Evolutionary conservation across 1,140 invertebrate species (phyloP).

Genomic region (Drosophila parvula): DNA sequence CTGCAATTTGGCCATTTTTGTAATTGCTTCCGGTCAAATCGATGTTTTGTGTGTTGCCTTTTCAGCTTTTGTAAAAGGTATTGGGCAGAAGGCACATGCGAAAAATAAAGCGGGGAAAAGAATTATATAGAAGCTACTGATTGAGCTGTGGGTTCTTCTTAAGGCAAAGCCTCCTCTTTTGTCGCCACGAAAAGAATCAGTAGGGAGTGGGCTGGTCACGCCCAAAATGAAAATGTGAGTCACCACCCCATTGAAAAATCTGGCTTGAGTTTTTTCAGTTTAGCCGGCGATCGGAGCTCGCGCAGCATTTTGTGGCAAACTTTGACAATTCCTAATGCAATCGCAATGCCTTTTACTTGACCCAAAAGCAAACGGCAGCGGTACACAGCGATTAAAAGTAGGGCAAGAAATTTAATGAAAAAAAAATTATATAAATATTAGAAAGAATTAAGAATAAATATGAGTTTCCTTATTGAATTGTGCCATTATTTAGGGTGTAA

Average conservation of each 20-base stretch:
- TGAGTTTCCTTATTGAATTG: too few relatives aligned
- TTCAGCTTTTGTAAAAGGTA: constrained; percentile 23
- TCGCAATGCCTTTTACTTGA: constrained; percentile 78
- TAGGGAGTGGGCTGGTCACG: not conserved
- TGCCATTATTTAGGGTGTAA: too few relatives aligned
- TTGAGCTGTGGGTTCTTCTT: constrained; percentile 11
- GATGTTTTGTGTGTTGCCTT: constrained; percentile 26
- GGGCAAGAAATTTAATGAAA: not conserved
- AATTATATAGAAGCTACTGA: constrained; percentile 16
- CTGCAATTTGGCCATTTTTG: constrained; percentile 77
- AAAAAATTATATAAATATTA: not conserved
- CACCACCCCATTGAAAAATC: constrained; percentile 33
- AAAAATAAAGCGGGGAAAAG: not conserved
- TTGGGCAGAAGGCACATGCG: constrained; percentile 19
- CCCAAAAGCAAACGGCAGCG: constrained; percentile 64
- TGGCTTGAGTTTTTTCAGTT: constrained; percentile 25
- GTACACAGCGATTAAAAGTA: constrained; percentile 8
- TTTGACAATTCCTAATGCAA: constrained; percentile 75
- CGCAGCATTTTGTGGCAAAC: constrained; percentile 23
- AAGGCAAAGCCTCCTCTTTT: constrained; percentile 29
- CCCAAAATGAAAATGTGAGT: constrained; percentile 24
- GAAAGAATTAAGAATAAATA: not conserved
- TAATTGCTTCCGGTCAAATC: constrained; percentile 68
- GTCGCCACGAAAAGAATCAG: not conserved
- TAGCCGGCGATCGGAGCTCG: constrained; percentile 1